Evolutionary conservation across 2,797 vertebrate genomes (phyloP).

Genomic region (Enoplosus armatus): DNA sequence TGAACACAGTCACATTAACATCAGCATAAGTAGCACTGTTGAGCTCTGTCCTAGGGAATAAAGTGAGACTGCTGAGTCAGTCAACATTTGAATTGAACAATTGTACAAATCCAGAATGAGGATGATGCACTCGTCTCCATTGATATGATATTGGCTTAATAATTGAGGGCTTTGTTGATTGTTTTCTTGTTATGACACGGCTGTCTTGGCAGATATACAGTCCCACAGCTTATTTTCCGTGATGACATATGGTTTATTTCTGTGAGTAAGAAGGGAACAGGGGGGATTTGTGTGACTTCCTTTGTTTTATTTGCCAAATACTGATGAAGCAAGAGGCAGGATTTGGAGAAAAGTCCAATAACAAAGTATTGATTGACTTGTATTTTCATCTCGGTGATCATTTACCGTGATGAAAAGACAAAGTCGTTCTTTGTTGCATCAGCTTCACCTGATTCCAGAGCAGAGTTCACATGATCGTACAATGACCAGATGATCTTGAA

Average conservation of each 20-base stretch:
- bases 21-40: conserved; percentile 47
- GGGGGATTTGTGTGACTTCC: background rate
- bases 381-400: background rate
- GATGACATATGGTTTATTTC: conserved; percentile 19
- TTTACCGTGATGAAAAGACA: background rate
- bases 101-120: background rate
- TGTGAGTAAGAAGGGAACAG: background rate
- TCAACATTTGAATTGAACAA: conserved; percentile 28
- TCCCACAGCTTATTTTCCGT: background rate
- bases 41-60: conserved; percentile 39
- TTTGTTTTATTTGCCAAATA: conserved; percentile 22
- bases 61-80: conserved; percentile 52
- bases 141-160: conserved; percentile 18
- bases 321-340: background rate
- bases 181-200: conserved; percentile 5
- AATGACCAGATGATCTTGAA: conserved; percentile 22
- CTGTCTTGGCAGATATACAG: conserved; percentile 10
- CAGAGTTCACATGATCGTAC: background rate
- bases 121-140: background rate
- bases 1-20: conserved; percentile 72
- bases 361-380: background rate
- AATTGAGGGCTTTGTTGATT: conserved; percentile 5
- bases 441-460: background rate
- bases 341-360: background rate
- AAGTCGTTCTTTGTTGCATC: background rate